Conservation (phyloP, 1,140 invertebrate genomes). For the Eumeta japonica region DNA sequence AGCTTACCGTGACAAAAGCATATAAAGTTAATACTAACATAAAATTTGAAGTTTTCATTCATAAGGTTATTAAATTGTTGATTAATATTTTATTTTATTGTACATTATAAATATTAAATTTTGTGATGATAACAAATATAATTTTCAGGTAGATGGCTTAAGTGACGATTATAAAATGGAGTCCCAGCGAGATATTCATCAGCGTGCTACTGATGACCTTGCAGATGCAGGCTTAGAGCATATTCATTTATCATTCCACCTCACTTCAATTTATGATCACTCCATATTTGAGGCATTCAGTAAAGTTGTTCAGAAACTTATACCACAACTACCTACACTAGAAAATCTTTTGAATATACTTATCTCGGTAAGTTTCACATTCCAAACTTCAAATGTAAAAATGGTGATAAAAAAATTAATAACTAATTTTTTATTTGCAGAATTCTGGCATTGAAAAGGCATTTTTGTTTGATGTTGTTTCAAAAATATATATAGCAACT, state of each 20-base stretch:
- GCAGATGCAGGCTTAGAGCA: conserved; percentile 82
- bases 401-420: background rate
- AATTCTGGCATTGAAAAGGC: conserved; percentile 98
- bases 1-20: conserved; percentile 90
- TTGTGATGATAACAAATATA: background rate
- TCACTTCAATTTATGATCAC: conserved; percentile 99
- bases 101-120: no score
- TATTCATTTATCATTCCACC: conserved; percentile 91
- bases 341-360: conserved; percentile 99
- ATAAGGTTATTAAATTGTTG: conserved; percentile 69
- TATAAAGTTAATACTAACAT: conserved; percentile 95
- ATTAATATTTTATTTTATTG: background rate
- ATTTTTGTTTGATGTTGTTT: conserved; percentile 97
- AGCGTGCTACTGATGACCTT: conserved; percentile 92
- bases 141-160: conserved; percentile 83
- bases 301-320: conserved; percentile 99
- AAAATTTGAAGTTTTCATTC: conserved; percentile 98
- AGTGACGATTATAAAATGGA: conserved; percentile 99
- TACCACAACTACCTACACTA: conserved; percentile 93
- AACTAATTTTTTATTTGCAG: conserved; percentile 58
- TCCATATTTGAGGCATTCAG: conserved; percentile 99
- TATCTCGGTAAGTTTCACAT: conserved; percentile 80
- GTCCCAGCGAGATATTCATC: conserved; percentile 96
- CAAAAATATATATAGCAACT: conserved; percentile 99
- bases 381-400: background rate